Conservation (phyloP, 2,797 vertebrate genomes). For the Chelon labrosus region DNA sequence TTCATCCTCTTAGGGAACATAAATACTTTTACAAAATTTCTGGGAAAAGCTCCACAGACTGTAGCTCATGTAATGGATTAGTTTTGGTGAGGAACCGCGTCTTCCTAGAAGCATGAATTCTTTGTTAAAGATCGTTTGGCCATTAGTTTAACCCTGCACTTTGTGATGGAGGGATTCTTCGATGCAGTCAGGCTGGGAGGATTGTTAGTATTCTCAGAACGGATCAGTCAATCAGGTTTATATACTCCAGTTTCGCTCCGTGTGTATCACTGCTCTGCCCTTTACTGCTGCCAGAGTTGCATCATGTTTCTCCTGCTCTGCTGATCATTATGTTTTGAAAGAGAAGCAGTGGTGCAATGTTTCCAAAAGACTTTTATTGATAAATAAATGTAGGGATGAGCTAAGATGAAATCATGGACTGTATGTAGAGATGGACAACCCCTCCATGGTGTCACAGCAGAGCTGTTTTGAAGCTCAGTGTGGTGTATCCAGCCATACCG, state of each 20-base stretch:
- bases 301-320: conserved; percentile 33
- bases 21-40: not conserved
- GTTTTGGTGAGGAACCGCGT: not conserved
- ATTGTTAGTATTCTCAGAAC: conserved; percentile 47
- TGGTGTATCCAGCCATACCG: too few relatives aligned
- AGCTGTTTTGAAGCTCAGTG: too few relatives aligned
- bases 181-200: conserved; percentile 2
- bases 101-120: conserved; percentile 7
- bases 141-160: conserved; percentile 11
- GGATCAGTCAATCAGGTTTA: conserved; percentile 49
- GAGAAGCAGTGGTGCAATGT: not conserved
- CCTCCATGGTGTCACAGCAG: too few relatives aligned
- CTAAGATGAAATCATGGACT: not conserved
- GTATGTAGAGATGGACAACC: too few relatives aligned
- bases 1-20: not conserved
- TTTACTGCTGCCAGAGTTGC: conserved; percentile 44
- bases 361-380: conserved; percentile 13
- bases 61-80: not conserved
- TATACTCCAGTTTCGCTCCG: conserved; percentile 37
- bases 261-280: not conserved
- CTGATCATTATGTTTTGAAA: conserved; percentile 22
- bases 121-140: conserved; percentile 22
- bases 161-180: conserved; percentile 32
- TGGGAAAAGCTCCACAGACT: not conserved
- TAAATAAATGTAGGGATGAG: not conserved